Evolutionary conservation across 2,888 invertebrate species (phyloP).

Genomic region (Lottia gigantea): DNA sequence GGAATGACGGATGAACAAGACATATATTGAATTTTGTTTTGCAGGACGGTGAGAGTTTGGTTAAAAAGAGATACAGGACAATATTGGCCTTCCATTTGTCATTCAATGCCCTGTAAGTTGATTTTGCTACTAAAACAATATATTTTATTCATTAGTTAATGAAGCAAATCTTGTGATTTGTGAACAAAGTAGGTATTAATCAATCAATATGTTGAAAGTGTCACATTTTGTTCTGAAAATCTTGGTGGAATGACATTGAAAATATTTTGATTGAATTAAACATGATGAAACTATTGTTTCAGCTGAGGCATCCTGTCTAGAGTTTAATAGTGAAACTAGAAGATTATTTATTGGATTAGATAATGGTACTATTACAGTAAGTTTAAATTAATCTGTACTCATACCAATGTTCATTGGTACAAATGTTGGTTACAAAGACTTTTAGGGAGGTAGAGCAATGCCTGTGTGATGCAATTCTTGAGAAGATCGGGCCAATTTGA

Average conservation of each 20-base stretch:
- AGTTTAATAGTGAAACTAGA: constrained; percentile 86
- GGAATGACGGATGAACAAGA: too few relatives aligned
- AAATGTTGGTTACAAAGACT: too few relatives aligned
- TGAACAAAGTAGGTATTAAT: too few relatives aligned
- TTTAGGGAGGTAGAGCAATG: too few relatives aligned
- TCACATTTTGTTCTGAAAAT: too few relatives aligned
- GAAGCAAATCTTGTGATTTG: too few relatives aligned
- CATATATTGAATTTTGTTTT: constrained; percentile 38
- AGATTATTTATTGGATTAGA: constrained; percentile 95
- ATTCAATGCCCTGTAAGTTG: constrained; percentile 80
- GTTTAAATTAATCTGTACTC: constrained; percentile 28
- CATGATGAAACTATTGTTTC: constrained; percentile 23
- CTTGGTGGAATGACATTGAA: too few relatives aligned
- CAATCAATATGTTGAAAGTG: too few relatives aligned
- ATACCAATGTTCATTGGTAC: too few relatives aligned
- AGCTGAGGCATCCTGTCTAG: constrained; percentile 89
- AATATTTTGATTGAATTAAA: not conserved
- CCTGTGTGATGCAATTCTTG: too few relatives aligned
- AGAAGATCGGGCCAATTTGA: too few relatives aligned
- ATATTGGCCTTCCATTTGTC: constrained; percentile 99
- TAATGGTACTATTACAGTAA: constrained; percentile 84
- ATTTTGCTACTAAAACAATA: not conserved
- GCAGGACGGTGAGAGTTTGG: constrained; percentile 95
- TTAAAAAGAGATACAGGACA: constrained; percentile 96
- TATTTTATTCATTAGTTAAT: too few relatives aligned